These are phyloP conservation scores for Buathra laborator DNA, from an alignment of 2,888 invertebrate species.

Conservation along the genomic window DNA sequence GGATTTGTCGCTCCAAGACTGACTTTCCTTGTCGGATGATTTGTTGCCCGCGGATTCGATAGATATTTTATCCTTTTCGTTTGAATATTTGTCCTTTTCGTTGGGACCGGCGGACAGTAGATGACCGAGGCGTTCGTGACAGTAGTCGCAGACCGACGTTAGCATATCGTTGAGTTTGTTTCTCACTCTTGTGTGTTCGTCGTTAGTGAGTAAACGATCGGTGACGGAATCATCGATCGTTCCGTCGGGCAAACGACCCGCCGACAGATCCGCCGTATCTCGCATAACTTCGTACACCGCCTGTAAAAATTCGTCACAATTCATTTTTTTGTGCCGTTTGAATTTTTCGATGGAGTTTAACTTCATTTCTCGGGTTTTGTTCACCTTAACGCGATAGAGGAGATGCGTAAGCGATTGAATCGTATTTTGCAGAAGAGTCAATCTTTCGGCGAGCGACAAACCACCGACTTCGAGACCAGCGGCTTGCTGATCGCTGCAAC, in stretches of 20 bases:
- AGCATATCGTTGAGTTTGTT: conserved; percentile 92
- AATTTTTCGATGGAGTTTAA: neutral
- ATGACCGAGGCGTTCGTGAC: conserved; percentile 96
- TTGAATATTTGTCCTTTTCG: conserved; percentile 86
- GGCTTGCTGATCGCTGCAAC: conserved; percentile 87
- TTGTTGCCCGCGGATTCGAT: conserved; percentile 74
- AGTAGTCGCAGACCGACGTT: conserved; percentile 94
- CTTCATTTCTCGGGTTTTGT: conserved; percentile 16
- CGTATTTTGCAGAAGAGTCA: conserved; percentile 86
- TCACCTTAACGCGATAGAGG: conserved; percentile 87
- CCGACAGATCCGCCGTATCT: conserved; percentile 90
- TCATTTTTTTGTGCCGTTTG: neutral
- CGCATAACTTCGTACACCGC: conserved; percentile 92
- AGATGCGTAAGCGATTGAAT: conserved; percentile 86
- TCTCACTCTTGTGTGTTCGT: conserved; percentile 90
- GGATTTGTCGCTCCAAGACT: conserved; percentile 82
- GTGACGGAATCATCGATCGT: conserved; percentile 79
- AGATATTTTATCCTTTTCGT: conserved; percentile 78
- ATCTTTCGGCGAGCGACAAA: conserved; percentile 86
- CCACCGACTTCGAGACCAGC: conserved; percentile 83
- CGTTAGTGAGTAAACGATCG: conserved; percentile 90
- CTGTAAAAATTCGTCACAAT: conserved; percentile 78
- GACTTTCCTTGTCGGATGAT: conserved; percentile 76
- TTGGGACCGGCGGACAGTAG: conserved; percentile 92
- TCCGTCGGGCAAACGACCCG: conserved; percentile 85